Evolutionary conservation across 2,797 vertebrate genomes (phyloP).

Genomic region (Xiphorhynchus erythropygius): DNA sequence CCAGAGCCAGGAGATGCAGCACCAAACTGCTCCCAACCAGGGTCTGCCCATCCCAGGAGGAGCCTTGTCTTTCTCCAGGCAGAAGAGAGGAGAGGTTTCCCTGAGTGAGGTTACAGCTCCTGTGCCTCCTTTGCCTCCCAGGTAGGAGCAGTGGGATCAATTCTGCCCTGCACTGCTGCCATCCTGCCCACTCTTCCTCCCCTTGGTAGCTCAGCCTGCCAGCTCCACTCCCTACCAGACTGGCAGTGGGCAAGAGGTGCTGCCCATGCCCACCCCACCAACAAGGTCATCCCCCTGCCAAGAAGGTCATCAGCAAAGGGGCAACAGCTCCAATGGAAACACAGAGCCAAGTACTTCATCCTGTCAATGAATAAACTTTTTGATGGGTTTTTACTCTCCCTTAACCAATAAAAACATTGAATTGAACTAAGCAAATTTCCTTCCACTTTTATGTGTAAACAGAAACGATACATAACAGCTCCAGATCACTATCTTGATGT

Average conservation of each 20-base stretch:
- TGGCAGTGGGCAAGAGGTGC: not conserved
- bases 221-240: not conserved
- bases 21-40: not conserved
- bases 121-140: not conserved
- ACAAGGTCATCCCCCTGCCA: not conserved
- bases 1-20: not conserved
- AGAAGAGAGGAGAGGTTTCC: not conserved
- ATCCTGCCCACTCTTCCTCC: not conserved
- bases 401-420: not conserved
- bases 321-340: not conserved
- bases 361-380: not conserved
- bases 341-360: not conserved
- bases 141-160: not conserved
- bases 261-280: not conserved
- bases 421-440: not conserved
- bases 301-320: not conserved
- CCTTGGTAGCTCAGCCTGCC: not conserved
- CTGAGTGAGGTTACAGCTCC: not conserved
- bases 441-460: not conserved
- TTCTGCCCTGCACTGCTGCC: not conserved
- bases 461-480: accelerated
- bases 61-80: not conserved
- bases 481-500: not conserved
- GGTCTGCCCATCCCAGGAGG: not conserved
- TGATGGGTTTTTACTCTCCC: too few relatives aligned